Evolutionary conservation across 2,888 invertebrate species (phyloP), one percentile per base, ranked within the genome.

Genomic region (Zaprionus lineosus): DNA sequence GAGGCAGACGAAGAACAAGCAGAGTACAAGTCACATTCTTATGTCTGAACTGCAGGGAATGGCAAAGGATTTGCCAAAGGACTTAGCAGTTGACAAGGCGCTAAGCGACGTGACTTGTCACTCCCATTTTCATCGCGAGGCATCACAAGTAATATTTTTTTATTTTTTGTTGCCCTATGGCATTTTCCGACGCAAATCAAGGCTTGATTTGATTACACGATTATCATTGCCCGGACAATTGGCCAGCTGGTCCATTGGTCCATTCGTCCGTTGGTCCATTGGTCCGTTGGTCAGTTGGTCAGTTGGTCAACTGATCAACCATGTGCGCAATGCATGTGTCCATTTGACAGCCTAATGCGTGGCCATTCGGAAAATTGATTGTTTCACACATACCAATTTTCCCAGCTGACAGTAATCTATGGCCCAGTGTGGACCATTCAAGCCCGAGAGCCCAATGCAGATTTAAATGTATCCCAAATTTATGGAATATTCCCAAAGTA

Each of bases 301-400:
- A 31, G 55, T 50, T 40, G 39, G 29, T 43, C 21, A 43, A 41
- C 52, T 18, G 44, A 37, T 34, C 18, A 29, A 3, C 19, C 46
- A 34, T 28, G n/a, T 21, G n/a, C 16, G 16, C 26, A 15, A 31
- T 36, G 24, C 14, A 11, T n/a, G 31, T 34, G 50, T 16, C 41
- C 59, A 62, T 66, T 56, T 73, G 75, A 74, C 70, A 75, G 63
- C 60, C 56, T 60, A 78, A 74, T 63, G 65, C 62, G 37, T 57
- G 53, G 37, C 47, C 57, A 78, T 67, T 67, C 57, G 46, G 60
- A 70, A 67, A 82, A 78, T 78, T 82, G 67, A 82, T 78, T 78
- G 61, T 62, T 43, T 62, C 53, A n/a, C 66, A 58, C 68, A 64
- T 51, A 60, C 44, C n/a, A 33, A 24, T 41, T 60, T 50, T 31